Evolutionary conservation across 2,797 vertebrate genomes (phyloP).

Genomic region (Sebastes oblongus): DNA sequence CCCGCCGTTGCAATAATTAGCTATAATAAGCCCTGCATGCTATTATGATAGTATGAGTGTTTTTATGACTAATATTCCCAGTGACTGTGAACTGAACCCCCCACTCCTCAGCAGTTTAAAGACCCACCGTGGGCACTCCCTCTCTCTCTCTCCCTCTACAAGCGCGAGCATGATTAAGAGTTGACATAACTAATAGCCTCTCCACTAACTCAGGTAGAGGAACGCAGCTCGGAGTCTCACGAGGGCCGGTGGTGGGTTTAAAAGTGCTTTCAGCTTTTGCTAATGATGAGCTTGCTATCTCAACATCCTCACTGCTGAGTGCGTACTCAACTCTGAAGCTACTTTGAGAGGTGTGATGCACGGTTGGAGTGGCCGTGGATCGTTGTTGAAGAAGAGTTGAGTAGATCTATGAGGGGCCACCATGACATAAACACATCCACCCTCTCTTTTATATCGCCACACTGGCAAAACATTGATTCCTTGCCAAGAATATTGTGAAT

Average conservation of each 20-base stretch:
- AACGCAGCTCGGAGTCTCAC: slow-evolving; percentile 50
- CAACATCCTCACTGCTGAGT: slow-evolving; percentile 38
- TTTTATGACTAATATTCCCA: slow-evolving; percentile 74
- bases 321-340: slow-evolving; percentile 38
- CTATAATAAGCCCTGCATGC: slow-evolving; percentile 71
- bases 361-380: slow-evolving; percentile 26
- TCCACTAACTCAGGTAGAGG: slow-evolving; percentile 58
- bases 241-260: slow-evolving; percentile 42
- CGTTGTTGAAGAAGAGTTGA: slow-evolving; percentile 10
- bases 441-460: neutral
- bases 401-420: slow-evolving; percentile 14
- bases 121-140: slow-evolving; percentile 25
- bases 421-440: neutral
- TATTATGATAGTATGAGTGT: slow-evolving; percentile 70
- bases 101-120: slow-evolving; percentile 60
- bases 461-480: neutral
- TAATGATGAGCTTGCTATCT: slow-evolving; percentile 53
- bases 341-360: slow-evolving; percentile 31
- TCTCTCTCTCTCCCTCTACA: slow-evolving; percentile 9
- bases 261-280: slow-evolving; percentile 58
- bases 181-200: slow-evolving; percentile 79
- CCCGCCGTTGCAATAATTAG: slow-evolving; percentile 69
- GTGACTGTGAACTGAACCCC: slow-evolving; percentile 56
- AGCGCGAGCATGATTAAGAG: slow-evolving; percentile 65
- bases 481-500: neutral